Percentiles rank a stretch among this genome's conserved stretches.
These are phyloP conservation scores for Oasisia sp. DNA, from an alignment of 2,888 invertebrate species.

Conservation along the genomic window DNA sequence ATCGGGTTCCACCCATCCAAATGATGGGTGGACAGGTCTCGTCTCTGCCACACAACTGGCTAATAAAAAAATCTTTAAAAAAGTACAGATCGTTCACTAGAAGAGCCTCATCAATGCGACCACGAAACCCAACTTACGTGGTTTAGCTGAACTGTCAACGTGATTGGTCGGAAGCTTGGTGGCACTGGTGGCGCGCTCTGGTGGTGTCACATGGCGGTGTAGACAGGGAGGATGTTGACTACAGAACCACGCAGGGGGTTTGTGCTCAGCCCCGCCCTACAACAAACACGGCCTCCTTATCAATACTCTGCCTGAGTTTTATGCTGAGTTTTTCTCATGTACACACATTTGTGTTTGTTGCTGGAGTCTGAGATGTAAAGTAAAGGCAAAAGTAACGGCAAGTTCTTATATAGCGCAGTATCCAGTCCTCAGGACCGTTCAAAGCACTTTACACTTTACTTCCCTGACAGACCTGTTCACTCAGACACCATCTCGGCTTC, in stretches of 20 bases:
- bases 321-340: too few species aligned
- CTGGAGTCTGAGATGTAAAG: too few species aligned
- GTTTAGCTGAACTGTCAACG: neutral
- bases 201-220: slow-evolving; percentile 29
- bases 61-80: neutral
- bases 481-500: too few species aligned
- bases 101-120: neutral
- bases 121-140: neutral
- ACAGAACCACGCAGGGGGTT: neutral
- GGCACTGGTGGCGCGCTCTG: neutral
- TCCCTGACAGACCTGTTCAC: too few species aligned
- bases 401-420: too few species aligned
- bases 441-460: too few species aligned
- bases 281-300: neutral
- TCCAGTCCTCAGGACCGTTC: too few species aligned
- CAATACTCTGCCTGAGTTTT: too few species aligned
- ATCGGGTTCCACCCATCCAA: too few species aligned
- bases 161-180: neutral
- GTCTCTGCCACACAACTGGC: neutral
- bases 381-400: too few species aligned
- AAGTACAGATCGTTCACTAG: neutral
- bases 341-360: too few species aligned
- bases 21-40: neutral
- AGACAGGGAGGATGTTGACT: slow-evolving; percentile 32
- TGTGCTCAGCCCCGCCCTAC: neutral